These are phyloP conservation scores for Siderastrea siderea DNA, from an alignment of 92 coral and sea anemone species.

Conservation along the genomic window DNA sequence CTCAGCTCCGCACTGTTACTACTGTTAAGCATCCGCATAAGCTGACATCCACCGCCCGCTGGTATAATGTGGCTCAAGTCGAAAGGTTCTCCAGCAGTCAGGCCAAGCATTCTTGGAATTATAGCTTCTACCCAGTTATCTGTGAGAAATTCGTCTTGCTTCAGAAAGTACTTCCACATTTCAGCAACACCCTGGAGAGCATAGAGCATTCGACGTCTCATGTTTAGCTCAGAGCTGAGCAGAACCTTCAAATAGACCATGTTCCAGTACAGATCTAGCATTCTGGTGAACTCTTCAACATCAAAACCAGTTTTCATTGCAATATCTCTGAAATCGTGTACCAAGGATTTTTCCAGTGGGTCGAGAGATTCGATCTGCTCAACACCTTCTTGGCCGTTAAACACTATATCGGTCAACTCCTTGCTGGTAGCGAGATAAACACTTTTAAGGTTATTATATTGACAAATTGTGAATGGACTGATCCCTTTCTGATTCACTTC, in stretches of 20 bases:
- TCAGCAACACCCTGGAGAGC: conserved; percentile 1
- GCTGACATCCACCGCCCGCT: background rate
- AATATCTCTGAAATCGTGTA: too few relatives aligned
- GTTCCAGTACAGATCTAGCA: background rate
- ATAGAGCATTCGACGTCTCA: too few relatives aligned
- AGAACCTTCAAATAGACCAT: too few relatives aligned
- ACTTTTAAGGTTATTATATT: background rate
- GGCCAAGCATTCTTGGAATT: background rate
- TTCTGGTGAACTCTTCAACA: background rate
- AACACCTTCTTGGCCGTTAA: too few relatives aligned
- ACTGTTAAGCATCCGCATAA: background rate
- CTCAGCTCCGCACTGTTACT: too few relatives aligned
- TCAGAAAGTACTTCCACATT: background rate
- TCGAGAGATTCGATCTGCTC: background rate
- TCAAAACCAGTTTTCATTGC: background rate
- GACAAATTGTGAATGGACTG: background rate
- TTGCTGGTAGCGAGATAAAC: background rate
- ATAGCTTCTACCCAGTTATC: background rate
- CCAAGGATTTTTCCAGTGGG: background rate
- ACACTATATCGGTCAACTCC: background rate
- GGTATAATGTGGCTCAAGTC: background rate
- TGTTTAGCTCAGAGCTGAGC: too few relatives aligned
- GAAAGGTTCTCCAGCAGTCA: background rate
- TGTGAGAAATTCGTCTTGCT: background rate
- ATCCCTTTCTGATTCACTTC: background rate